A percentile compares a stretch with the other conserved stretches of the same genome.
Conservation (phyloP, 2,888 invertebrate genomes). For the Pseudococcus longispinus region DNA sequence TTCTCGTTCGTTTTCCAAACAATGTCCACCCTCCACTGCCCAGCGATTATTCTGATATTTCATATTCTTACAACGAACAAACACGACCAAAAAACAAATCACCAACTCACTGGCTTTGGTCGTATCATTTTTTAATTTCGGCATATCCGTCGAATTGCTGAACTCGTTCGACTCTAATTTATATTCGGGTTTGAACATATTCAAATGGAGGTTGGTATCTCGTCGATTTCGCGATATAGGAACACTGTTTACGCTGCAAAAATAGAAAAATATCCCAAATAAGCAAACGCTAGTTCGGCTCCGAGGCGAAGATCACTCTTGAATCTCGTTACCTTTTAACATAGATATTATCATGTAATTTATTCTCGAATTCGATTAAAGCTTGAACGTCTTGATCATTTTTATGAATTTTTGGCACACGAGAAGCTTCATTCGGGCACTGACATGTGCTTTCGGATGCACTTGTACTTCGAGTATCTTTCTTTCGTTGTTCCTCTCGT, state of each 20-base stretch:
- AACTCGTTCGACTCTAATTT: background rate
- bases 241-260: background rate
- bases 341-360: conserved; percentile 79
- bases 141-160: background rate
- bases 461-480: background rate
- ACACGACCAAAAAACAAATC: background rate
- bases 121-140: background rate
- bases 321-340: conserved; percentile 64
- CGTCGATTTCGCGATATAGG: background rate
- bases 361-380: conserved; percentile 79
- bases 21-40: too few species aligned
- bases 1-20: too few species aligned
- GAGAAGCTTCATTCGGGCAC: conserved; percentile 59
- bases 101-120: background rate
- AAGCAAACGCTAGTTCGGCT: too few species aligned
- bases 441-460: conserved; percentile 59
- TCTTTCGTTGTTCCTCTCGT: conserved; percentile 62
- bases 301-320: too few species aligned
- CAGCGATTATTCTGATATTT: too few species aligned
- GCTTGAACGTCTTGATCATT: conserved; percentile 67
- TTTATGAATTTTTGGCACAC: conserved; percentile 62
- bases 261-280: background rate
- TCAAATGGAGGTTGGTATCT: background rate
- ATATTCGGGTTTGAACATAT: background rate
- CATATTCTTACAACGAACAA: too few species aligned